Conservation (phyloP, 2,888 invertebrate species). For the Lathronympha strigana region DNA sequence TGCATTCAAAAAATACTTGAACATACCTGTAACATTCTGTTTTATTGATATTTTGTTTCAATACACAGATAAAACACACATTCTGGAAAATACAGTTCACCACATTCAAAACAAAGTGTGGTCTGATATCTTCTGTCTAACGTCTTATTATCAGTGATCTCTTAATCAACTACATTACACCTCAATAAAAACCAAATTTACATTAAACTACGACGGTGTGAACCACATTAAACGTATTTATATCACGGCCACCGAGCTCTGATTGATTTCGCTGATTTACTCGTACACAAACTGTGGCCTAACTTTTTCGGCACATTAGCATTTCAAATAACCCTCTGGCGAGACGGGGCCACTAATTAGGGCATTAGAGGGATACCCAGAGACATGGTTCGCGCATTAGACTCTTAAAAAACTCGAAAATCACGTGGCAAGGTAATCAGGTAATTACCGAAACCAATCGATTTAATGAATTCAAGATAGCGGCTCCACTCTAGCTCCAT, state of each 20-base stretch:
- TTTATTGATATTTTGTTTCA: no score
- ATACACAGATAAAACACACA: background rate
- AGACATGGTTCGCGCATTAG: conserved; percentile 82
- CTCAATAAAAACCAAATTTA: conserved; percentile 13
- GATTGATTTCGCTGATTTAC: conserved; percentile 35
- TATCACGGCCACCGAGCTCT: conserved; percentile 19
- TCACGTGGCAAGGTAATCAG: conserved; percentile 81
- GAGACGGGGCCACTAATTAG: conserved; percentile 65
- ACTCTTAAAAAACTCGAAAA: conserved; percentile 67
- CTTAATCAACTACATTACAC: conserved; percentile 26
- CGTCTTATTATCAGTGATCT: conserved; percentile 6
- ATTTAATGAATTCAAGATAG: conserved; percentile 82
- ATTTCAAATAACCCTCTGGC: conserved; percentile 51
- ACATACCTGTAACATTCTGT: no score
- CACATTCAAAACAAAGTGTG: background rate
- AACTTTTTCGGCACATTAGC: conserved; percentile 55
- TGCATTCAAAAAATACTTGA: no score
- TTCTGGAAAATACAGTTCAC: background rate
- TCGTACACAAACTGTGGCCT: conserved; percentile 26
- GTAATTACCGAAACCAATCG: conserved; percentile 84
- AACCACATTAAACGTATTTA: conserved; percentile 27
- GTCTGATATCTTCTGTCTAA: background rate
- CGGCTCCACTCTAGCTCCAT: conserved; percentile 75
- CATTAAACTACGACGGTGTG: conserved; percentile 17
- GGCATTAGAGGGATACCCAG: conserved; percentile 76